These are phyloP conservation scores for Caenorhabditis inopinata DNA, from an alignment of 1,140 invertebrate species.

Conservation along the genomic window DNA sequence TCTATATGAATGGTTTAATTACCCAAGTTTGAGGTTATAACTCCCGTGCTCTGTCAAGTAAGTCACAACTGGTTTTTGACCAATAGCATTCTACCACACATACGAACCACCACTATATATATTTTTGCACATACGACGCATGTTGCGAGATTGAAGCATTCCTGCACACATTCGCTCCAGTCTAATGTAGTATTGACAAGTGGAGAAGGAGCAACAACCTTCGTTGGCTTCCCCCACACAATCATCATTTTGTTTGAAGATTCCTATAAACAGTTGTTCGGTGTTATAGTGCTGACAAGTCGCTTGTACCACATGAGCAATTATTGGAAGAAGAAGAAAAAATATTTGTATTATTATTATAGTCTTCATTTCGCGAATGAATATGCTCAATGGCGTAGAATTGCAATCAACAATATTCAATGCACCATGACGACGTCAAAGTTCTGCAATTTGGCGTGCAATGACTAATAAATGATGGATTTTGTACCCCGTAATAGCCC, in stretches of 20 bases:
- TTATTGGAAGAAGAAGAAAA: not conserved
- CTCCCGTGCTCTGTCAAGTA: too few relatives aligned
- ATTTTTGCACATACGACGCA: conserved; percentile 9
- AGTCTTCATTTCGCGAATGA: not conserved
- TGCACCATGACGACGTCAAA: not conserved
- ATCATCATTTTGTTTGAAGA: not conserved
- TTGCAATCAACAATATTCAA: not conserved
- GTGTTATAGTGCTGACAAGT: too few relatives aligned
- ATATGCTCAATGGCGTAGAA: not conserved
- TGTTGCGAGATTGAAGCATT: not conserved
- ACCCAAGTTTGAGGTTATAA: too few relatives aligned
- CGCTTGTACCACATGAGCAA: not conserved
- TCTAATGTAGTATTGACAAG: not conserved
- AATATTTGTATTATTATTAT: too few relatives aligned
- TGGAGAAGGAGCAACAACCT: not conserved
- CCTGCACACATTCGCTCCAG: not conserved
- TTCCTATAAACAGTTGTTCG: not conserved
- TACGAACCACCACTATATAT: too few relatives aligned
- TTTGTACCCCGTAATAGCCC: too few relatives aligned
- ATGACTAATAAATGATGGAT: too few relatives aligned
- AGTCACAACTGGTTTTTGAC: too few relatives aligned
- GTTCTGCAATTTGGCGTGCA: too few relatives aligned
- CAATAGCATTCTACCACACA: too few relatives aligned
- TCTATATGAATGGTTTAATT: too few relatives aligned
- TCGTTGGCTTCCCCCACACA: not conserved